Evolutionary conservation across 2,797 vertebrate species (phyloP).

Genomic region (Taenioides sp.): DNA sequence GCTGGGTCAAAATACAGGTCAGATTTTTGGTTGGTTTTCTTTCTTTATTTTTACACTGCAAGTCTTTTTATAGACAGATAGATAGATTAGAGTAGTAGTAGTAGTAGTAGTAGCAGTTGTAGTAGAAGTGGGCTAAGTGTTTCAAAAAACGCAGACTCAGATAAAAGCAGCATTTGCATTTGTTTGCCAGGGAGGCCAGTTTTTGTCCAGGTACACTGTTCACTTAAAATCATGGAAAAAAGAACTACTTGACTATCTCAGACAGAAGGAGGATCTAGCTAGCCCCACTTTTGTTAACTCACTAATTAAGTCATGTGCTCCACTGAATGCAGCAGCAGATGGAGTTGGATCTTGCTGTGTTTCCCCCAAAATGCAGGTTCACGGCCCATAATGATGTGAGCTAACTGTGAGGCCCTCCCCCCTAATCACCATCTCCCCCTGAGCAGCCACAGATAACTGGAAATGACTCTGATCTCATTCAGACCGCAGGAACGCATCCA

Average conservation of each 20-base stretch:
- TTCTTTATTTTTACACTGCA: neutral
- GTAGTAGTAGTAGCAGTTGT: too few species aligned
- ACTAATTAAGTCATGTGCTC: conserved; percentile 8
- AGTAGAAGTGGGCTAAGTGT: too few species aligned
- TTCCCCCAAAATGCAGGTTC: conserved; percentile 52
- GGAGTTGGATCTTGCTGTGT: conserved; percentile 55
- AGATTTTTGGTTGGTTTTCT: neutral
- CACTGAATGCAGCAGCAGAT: conserved; percentile 54
- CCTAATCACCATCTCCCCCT: conserved; percentile 54
- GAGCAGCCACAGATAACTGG: conserved; percentile 45
- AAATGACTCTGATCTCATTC: neutral
- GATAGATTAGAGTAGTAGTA: too few species aligned
- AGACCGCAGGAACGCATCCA: neutral
- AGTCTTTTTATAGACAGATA: too few species aligned
- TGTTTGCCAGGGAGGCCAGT: neutral
- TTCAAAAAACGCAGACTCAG: neutral
- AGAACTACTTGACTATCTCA: too few species aligned
- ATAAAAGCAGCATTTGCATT: neutral
- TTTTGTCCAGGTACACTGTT: too few species aligned
- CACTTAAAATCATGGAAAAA: too few species aligned
- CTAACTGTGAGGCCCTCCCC: conserved; percentile 61
- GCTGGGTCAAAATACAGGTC: neutral
- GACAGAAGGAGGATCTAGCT: neutral
- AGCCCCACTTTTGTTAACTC: conserved; percentile 2
- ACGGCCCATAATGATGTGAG: conserved; percentile 58